Evolutionary conservation across 1,140 invertebrate genomes (phyloP), one percentile per base, ranked within the genome.

Genomic region (Cydia pomonella): DNA sequence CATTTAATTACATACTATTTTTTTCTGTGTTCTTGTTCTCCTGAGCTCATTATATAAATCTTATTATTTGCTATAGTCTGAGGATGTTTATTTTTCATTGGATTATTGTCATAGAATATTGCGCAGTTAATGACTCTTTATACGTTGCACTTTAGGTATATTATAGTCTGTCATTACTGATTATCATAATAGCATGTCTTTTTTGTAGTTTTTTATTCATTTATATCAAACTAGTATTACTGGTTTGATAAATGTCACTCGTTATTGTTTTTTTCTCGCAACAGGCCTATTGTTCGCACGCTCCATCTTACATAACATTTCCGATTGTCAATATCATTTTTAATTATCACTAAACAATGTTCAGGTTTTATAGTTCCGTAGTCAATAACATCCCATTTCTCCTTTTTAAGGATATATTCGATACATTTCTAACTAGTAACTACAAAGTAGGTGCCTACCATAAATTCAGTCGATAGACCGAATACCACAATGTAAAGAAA

Each of bases 221-320:
- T 2, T 50, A 50, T 50, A 50, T 50, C 3, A 21, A 53, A 53
- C 50, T 53, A 53, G 44, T 47, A 53, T 53, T 18, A 53, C 44
- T 47, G 44, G 44, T n/a, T 47, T n/a, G 16, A 5, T 47, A 38
- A 47, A 16, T 47, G 44, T n/a, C 44, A 47, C 13, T n/a, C 5
- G 50, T 53, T 53, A 18, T 53, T 18, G 50, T 53, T 18, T 53
- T n/a, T 53, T 53, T 53, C n/a, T 53, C 50, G 50, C 5, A 21
- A 53, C 16, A 47, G 44, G 16, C 44, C 44, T 47, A 47, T 18
- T 53, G 50, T 53, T 53, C 50, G 16, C n/a, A 18, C 16, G 50
- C 16, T 53, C 6, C 50, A 53, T 53, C 50, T 53, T 53, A 53
- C 50, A 53, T 53, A 47, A 53, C 50, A n/a, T 53, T 53, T 53